These are phyloP conservation scores for Toxotes jaculatrix DNA, from an alignment of 2,113 vertebrate species.

Conservation along the genomic window DNA sequence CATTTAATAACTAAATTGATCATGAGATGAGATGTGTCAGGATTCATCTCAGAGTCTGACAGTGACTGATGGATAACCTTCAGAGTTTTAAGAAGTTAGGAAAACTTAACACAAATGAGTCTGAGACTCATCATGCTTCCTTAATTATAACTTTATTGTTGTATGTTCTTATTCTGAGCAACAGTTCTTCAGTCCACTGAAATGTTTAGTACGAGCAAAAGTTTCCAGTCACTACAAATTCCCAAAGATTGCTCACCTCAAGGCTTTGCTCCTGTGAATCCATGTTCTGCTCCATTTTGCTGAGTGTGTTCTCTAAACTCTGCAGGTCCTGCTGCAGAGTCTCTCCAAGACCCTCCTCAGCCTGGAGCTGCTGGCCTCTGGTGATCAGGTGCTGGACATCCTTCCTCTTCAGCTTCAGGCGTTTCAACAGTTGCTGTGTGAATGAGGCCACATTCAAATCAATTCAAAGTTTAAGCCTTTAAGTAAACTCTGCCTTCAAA, in stretches of 20 bases:
- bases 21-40: neutral
- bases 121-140: neutral
- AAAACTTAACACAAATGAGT: too few relatives aligned
- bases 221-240: neutral
- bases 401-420: conserved; percentile 87
- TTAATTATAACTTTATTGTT: neutral
- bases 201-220: too few relatives aligned
- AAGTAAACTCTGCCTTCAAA: neutral
- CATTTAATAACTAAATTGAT: neutral
- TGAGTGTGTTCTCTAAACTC: conserved; percentile 88
- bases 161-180: neutral
- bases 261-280: conserved; percentile 92
- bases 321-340: conserved; percentile 88
- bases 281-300: conserved; percentile 88
- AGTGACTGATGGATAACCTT: neutral
- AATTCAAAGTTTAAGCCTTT: neutral
- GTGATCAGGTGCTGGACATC: conserved; percentile 90
- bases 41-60: neutral
- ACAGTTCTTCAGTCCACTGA: neutral
- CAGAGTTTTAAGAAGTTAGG: neutral
- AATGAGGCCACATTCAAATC: neutral
- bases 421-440: conserved; percentile 91
- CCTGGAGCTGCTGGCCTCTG: conserved; percentile 87
- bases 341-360: conserved; percentile 85
- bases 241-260: conserved; percentile 82